Base-by-base conservation (phyloP, 2,888 invertebrate species). In the Drosophila nigritarsus region DNA sequence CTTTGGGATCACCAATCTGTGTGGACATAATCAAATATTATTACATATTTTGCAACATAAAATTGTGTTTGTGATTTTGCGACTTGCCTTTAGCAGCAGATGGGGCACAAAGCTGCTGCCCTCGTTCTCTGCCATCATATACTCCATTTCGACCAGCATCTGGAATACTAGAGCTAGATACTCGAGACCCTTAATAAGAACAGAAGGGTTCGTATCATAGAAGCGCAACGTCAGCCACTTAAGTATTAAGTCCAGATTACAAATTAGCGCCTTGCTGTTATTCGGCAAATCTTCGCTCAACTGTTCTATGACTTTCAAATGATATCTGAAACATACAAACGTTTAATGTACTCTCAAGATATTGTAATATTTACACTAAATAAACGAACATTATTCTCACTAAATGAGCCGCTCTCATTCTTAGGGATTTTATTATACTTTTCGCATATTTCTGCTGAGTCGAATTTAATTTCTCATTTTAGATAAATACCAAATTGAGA, bases 191-290 rank as follows among this genome's bases (percentile, higher is more conserved):
- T 98, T 98, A 84, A 99, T 95, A 71, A 99, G 95, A 42, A 99
- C 99, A 20, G 98, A 98, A 13, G 99, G 99, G 94, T 99, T 99
- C 30, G 99, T 99, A 94, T 99, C 99, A 91, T 99, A 99, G 94
- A 99, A 99, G 71, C 99, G 94, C 54, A 99, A 94, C 0, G 99
- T 99, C 83, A 99, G 93, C 99, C 99, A 99, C 92, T 99, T 99
- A 53, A 99, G 95, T 64, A 99, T 96, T 73, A 99, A 94, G 94
- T 99, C 99, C 73, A 99, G 94, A 94, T 99, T 99, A 27, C 96
- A 96, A 80, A 98, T 95, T 49, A 98, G 94, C 0, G 98, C 96
- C 83, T 96, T 95, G 48, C 95, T 95, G 87, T 97, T 97, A n/a
- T 95, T 95, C 5, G 95, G 94, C 59, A 98, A 93, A 92, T 98